Conservation (phyloP, 2,113 vertebrate genomes). For the Carassius carassius region DNA sequence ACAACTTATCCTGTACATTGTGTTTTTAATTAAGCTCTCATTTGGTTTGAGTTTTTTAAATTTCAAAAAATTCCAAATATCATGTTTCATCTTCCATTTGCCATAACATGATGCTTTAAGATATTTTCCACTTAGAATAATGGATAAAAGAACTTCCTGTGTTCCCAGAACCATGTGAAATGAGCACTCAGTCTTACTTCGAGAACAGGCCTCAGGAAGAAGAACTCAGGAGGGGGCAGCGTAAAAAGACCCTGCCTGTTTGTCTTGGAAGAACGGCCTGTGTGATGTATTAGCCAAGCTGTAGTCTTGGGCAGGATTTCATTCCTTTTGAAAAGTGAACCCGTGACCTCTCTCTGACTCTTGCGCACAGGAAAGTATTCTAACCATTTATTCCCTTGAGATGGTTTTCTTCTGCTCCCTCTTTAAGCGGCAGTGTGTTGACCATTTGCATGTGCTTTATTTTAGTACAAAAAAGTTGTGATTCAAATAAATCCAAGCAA, state of each 20-base stretch:
- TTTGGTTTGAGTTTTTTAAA: too few species aligned
- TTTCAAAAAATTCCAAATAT: too few species aligned
- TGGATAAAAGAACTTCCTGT: constrained; percentile 40
- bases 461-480: not conserved
- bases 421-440: not conserved
- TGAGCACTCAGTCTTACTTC: constrained; percentile 9
- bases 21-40: not conserved
- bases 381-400: constrained; percentile 9
- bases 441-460: not conserved
- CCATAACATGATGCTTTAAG: not conserved
- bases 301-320: constrained; percentile 8
- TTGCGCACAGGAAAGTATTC: constrained; percentile 6
- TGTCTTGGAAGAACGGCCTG: constrained; percentile 47
- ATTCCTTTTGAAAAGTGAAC: constrained; percentile 33
- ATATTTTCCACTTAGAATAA: not conserved
- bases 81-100: not conserved
- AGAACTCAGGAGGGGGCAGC: constrained; percentile 24
- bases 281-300: constrained; percentile 22
- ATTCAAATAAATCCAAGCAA: not conserved
- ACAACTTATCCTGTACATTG: constrained; percentile 71
- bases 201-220: constrained; percentile 33
- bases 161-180: constrained; percentile 32
- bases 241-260: constrained; percentile 48
- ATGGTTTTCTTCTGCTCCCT: not conserved
- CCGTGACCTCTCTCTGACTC: constrained; percentile 20